Percentiles rank a stretch among this genome's conserved stretches.
Conservation (phyloP, 53 echinoderm and acorn worm species). For the Zoroaster sp. region DNA sequence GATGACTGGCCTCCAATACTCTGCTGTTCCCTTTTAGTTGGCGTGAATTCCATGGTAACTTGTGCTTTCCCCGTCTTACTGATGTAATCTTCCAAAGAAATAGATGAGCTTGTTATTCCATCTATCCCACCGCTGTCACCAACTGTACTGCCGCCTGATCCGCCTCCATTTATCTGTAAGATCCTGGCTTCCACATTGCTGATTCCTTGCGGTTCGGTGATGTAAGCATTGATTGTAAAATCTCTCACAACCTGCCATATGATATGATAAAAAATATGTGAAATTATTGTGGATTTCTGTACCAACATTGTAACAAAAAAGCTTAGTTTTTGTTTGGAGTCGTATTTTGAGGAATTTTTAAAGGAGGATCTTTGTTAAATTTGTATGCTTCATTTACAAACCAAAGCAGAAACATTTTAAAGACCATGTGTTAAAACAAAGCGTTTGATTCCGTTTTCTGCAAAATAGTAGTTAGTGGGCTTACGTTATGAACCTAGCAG, state of each 20-base stretch:
- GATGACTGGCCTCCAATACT: conserved; percentile 29
- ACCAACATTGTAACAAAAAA: neutral
- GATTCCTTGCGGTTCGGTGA: conserved; percentile 90
- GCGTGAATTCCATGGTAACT: conserved; percentile 52
- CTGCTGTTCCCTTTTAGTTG: conserved; percentile 53
- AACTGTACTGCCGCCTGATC: neutral
- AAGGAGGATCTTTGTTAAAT: too few relatives aligned
- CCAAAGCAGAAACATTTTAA: too few relatives aligned
- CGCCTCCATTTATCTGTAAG: neutral
- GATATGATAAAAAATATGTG: neutral
- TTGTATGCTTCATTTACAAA: too few relatives aligned
- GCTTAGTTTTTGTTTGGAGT: neutral
- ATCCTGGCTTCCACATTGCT: conserved; percentile 77
- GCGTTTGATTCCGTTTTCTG: too few relatives aligned
- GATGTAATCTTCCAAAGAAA: conserved; percentile 60
- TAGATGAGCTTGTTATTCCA: neutral
- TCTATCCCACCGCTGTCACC: neutral
- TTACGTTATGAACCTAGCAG: too few relatives aligned
- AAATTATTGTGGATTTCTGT: neutral
- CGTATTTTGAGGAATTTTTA: too few relatives aligned
- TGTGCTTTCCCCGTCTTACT: conserved; percentile 38
- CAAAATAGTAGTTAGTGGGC: too few relatives aligned
- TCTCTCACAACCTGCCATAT: conserved; percentile 75
- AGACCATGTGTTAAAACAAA: too few relatives aligned
- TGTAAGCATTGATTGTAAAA: conserved; percentile 66